A percentile compares a stretch with the other conserved stretches of the same genome.
Conservation (phyloP, 2,888 invertebrate genomes). For the Sipha maydis region DNA sequence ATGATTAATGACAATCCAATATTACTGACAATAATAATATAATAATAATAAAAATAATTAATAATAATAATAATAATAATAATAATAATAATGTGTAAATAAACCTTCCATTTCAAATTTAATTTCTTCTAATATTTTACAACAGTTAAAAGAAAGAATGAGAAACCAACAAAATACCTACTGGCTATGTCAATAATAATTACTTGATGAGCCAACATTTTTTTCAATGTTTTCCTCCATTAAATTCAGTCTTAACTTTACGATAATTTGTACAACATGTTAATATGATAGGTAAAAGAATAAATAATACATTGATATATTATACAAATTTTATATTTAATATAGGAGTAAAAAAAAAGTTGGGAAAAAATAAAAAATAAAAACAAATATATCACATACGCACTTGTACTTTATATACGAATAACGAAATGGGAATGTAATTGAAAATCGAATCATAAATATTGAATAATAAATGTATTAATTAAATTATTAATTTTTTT, state of each 20-base stretch:
- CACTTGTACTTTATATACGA: slow-evolving; percentile 58
- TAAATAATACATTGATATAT: slow-evolving; percentile 42
- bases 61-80: slow-evolving; percentile 27
- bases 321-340: neutral
- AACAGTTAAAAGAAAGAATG: slow-evolving; percentile 9
- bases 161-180: slow-evolving; percentile 18
- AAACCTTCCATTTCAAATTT: slow-evolving; percentile 19
- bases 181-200: slow-evolving; percentile 19
- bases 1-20: slow-evolving; percentile 29
- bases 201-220: slow-evolving; percentile 42
- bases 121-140: slow-evolving; percentile 37
- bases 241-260: slow-evolving; percentile 60
- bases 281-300: slow-evolving; percentile 38
- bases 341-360: slow-evolving; percentile 34
- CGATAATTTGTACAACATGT: slow-evolving; percentile 59
- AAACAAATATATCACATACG: slow-evolving; percentile 59
- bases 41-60: neutral
- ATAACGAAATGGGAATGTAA: slow-evolving; percentile 49
- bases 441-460: slow-evolving; percentile 19
- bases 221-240: slow-evolving; percentile 23
- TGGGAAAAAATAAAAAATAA: slow-evolving; percentile 40
- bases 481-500: neutral
- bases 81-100: slow-evolving; percentile 36
- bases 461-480: neutral
- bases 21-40: slow-evolving; percentile 18